Conservation (phyloP, 2,888 invertebrate genomes). For the Agelastica alni region DNA sequence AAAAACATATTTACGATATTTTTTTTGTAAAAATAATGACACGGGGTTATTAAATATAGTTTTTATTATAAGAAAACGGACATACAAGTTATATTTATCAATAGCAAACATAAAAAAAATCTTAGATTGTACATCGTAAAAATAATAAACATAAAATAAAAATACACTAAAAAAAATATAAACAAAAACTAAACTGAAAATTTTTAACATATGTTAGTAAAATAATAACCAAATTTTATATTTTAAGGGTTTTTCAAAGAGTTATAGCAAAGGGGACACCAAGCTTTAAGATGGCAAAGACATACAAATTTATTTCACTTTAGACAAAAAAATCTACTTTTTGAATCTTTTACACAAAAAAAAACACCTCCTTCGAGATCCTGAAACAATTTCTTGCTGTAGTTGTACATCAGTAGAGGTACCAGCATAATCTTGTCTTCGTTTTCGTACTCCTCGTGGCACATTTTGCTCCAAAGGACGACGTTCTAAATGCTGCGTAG, state of each 20-base stretch:
- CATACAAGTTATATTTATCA: not conserved
- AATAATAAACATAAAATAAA: no score
- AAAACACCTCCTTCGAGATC: no score
- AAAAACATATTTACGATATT: not conserved
- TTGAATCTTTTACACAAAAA: no score
- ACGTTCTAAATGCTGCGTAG: no score
- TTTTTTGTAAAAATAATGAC: not conserved
- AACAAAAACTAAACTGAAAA: not conserved
- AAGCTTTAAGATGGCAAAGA: no score
- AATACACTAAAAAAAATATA: no score
- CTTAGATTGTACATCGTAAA: no score
- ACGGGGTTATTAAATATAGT: not conserved
- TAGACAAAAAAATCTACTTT: conserved; percentile 17
- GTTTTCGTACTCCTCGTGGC: conserved; percentile 16
- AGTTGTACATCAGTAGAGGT: conserved; percentile 13
- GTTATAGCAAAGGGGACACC: conserved; percentile 9
- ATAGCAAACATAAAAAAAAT: not conserved
- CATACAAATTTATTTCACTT: conserved; percentile 3
- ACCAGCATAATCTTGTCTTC: conserved; percentile 20
- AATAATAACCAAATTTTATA: no score
- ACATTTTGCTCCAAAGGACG: conserved; percentile 22
- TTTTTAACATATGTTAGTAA: not conserved
- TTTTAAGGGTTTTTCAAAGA: no score
- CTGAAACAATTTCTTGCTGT: no score
- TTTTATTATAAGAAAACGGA: not conserved